Conservation (phyloP, 2,113 vertebrate species). For the Capra hircus region DNA sequence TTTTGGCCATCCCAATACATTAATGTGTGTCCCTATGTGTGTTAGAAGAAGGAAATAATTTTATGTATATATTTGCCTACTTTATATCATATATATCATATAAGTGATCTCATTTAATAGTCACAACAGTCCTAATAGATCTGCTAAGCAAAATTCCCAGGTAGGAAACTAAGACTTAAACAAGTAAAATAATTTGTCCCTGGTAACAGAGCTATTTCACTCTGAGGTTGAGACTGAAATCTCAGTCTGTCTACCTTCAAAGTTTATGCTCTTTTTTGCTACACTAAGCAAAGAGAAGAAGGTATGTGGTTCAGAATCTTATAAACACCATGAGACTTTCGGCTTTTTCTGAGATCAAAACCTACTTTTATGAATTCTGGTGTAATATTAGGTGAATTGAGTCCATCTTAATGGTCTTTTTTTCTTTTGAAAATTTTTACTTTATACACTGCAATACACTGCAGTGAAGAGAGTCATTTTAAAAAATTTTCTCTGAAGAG, state of each 20-base stretch:
- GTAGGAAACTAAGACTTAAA: background rate
- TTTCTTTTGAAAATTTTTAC: background rate
- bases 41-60: background rate
- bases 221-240: background rate
- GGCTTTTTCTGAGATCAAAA: background rate
- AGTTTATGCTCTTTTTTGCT: background rate
- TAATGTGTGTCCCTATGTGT: background rate
- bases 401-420: background rate
- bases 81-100: background rate
- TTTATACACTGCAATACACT: background rate
- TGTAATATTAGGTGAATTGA: background rate
- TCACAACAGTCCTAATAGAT: background rate
- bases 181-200: background rate
- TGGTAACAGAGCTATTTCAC: background rate
- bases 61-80: background rate
- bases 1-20: background rate
- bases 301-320: background rate
- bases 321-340: background rate
- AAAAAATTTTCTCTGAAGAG: constrained; percentile 1
- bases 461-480: background rate
- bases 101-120: background rate
- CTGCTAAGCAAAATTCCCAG: background rate
- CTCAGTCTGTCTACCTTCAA: background rate
- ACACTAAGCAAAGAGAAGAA: background rate
- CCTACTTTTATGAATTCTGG: background rate